Conservation (phyloP, 2,888 invertebrate genomes). For the Hemaris fuciformis region DNA sequence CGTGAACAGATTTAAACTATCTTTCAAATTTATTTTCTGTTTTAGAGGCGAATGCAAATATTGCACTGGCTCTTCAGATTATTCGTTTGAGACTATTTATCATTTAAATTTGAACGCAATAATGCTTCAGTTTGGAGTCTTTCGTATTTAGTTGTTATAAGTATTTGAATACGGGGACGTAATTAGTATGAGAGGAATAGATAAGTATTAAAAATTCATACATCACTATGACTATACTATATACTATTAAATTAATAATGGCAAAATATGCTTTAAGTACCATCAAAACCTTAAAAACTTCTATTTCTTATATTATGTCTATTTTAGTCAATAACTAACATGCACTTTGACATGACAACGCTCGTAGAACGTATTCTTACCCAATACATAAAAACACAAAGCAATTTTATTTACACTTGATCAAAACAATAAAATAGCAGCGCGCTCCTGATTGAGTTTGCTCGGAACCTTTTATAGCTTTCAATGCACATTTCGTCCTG, state of each 20-base stretch:
- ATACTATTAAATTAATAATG: background rate
- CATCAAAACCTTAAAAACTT: too few relatives aligned
- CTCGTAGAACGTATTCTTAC: background rate
- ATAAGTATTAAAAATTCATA: too few relatives aligned
- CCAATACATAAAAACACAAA: conserved; percentile 9
- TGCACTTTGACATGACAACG: too few relatives aligned
- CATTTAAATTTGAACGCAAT: background rate
- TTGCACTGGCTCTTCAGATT: background rate
- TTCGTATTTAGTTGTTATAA: too few relatives aligned
- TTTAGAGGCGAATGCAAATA: conserved; percentile 8
- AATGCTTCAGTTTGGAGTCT: background rate
- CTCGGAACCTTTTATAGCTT: conserved; percentile 72
- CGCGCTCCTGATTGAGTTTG: conserved; percentile 68
- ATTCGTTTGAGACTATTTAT: background rate
- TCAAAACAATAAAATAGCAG: conserved; percentile 40
- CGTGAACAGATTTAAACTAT: conserved; percentile 36
- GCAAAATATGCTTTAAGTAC: background rate
- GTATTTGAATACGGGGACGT: too few relatives aligned
- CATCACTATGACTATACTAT: too few relatives aligned
- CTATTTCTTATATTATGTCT: too few relatives aligned
- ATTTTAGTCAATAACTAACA: too few relatives aligned
- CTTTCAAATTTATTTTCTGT: conserved; percentile 11
- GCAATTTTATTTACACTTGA: conserved; percentile 24
- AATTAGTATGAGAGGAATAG: too few relatives aligned
- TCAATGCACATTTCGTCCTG: conserved; percentile 75